Evolutionary conservation across 2,113 vertebrate genomes (phyloP).

Genomic region (Psophia crepitans): DNA sequence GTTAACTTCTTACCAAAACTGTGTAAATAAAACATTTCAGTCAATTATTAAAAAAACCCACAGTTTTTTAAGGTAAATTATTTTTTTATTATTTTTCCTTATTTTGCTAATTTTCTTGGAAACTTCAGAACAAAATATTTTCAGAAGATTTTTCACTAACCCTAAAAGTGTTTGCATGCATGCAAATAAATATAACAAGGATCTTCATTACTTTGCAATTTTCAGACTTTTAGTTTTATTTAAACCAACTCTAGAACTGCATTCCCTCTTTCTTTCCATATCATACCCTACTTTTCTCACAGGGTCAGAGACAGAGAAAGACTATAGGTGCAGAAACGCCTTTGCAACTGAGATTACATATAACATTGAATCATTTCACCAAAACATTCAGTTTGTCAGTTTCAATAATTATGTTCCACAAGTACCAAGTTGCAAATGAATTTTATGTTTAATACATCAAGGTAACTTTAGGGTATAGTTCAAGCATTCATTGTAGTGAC

Average conservation of each 20-base stretch:
- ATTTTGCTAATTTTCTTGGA: neutral
- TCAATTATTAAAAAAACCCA: neutral
- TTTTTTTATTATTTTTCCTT: neutral
- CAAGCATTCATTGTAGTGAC: neutral
- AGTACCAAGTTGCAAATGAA: neutral
- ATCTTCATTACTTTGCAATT: neutral
- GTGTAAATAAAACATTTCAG: neutral
- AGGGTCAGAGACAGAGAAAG: neutral
- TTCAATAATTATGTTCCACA: neutral
- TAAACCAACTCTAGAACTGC: neutral
- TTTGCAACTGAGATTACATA: neutral
- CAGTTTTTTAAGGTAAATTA: neutral
- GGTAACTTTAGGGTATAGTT: neutral
- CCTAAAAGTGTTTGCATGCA: neutral
- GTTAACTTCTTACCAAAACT: neutral
- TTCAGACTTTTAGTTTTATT: neutral
- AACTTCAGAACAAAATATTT: neutral
- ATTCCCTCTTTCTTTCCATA: neutral
- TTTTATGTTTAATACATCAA: neutral
- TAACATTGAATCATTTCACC: neutral
- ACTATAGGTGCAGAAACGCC: neutral
- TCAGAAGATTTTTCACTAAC: neutral
- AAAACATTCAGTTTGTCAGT: neutral
- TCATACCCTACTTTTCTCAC: neutral
- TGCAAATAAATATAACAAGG: neutral